Evolutionary conservation across 2,113 vertebrate species (phyloP).

Genomic region (Rhinoptilus africanus): DNA sequence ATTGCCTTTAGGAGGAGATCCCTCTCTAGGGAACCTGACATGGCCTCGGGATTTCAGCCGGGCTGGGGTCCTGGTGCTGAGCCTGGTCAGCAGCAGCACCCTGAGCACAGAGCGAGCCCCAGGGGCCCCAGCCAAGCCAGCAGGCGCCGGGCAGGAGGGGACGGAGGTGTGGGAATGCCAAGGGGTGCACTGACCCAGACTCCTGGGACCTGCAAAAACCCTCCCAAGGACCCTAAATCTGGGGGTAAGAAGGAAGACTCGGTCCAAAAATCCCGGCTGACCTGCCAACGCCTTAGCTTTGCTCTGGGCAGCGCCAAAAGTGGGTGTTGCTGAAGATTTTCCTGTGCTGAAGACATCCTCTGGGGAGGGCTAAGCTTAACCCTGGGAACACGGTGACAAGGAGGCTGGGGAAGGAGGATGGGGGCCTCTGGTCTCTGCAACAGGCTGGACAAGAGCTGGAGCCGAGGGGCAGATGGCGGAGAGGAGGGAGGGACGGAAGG

Average conservation of each 20-base stretch:
- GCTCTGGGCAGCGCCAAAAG: background rate
- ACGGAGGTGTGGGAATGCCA: background rate
- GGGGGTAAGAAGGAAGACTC: background rate
- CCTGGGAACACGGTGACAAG: rapidly evolving
- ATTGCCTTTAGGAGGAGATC: background rate
- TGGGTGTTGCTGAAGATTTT: background rate
- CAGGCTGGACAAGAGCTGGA: background rate
- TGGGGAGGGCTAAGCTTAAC: background rate
- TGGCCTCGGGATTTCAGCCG: rapidly evolving
- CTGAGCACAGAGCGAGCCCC: rapidly evolving
- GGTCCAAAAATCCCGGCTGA: background rate
- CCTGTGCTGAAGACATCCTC: background rate
- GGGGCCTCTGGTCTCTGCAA: background rate
- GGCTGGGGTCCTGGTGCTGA: rapidly evolving
- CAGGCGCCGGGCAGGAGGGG: background rate
- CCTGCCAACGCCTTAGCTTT: background rate
- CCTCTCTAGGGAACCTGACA: rapidly evolving
- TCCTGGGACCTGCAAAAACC: background rate
- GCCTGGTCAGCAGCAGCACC: rapidly evolving
- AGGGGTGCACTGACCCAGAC: background rate
- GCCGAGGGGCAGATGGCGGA: background rate
- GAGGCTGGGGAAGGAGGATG: background rate
- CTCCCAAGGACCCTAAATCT: background rate
- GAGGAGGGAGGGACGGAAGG: background rate
- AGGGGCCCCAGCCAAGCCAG: rapidly evolving